Percentiles rank a stretch among this genome's conserved stretches.
These are phyloP conservation scores for Linyphia triangularis DNA, from an alignment of 2,888 invertebrate genomes.

Conservation along the genomic window DNA sequence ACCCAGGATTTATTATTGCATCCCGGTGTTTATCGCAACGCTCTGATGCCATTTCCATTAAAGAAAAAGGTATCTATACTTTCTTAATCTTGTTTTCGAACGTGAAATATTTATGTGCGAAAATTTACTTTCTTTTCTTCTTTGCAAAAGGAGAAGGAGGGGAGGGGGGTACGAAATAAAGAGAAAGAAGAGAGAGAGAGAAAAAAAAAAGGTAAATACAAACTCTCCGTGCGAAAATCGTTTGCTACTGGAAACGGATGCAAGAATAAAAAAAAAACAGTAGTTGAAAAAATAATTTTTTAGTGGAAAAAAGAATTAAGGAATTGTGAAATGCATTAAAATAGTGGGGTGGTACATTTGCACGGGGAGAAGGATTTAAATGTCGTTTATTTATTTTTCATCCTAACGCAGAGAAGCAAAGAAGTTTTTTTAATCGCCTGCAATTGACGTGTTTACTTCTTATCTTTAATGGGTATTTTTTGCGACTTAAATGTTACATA, in stretches of 20 bases:
- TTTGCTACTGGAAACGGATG: conserved; percentile 15
- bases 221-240: conserved; percentile 19
- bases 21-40: background rate
- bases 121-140: background rate
- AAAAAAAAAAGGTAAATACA: background rate
- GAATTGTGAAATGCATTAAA: background rate
- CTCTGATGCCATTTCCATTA: conserved; percentile 17
- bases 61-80: background rate
- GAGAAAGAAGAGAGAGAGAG: background rate
- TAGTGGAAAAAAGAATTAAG: background rate
- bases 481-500: background rate
- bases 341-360: background rate
- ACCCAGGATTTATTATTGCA: conserved; percentile 4
- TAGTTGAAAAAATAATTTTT: background rate
- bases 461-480: background rate
- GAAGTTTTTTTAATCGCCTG: conserved; percentile 1
- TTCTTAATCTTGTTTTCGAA: conserved; percentile 22
- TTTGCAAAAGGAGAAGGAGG: background rate
- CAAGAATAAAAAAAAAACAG: background rate
- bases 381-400: conserved; percentile 13
- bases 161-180: background rate
- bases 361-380: background rate
- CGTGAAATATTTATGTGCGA: conserved; percentile 22
- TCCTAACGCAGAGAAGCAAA: background rate
- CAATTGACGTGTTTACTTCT: background rate